Evolutionary conservation across 2,797 vertebrate species (phyloP).

Genomic region (Oophaga sylvatica): DNA sequence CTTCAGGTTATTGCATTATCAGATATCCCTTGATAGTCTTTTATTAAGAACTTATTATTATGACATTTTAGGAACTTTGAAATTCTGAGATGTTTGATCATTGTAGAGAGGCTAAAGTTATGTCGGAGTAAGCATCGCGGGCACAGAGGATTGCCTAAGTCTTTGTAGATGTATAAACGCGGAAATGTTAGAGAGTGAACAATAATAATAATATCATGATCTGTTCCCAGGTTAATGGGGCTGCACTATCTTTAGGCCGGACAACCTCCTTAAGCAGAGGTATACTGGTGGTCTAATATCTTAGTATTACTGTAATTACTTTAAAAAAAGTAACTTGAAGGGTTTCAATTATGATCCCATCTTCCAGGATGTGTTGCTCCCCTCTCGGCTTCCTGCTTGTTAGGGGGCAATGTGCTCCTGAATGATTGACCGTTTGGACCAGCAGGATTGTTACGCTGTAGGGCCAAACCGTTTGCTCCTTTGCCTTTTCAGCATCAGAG

Average conservation of each 20-base stretch:
- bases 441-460: too few species aligned
- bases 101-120: conserved; percentile 18
- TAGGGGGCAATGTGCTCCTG: too few species aligned
- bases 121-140: not conserved
- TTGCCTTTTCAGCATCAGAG: too few species aligned
- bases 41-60: conserved; percentile 16
- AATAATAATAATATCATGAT: not conserved
- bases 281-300: not conserved
- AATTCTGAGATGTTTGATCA: conserved; percentile 23
- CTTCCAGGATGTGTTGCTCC: too few species aligned
- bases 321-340: too few species aligned
- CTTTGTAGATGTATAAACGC: not conserved
- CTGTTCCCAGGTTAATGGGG: not conserved
- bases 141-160: not conserved
- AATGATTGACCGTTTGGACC: too few species aligned
- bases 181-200: not conserved
- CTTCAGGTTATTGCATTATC: conserved; percentile 42
- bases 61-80: conserved; percentile 29
- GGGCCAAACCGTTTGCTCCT: too few species aligned
- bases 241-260: too few species aligned
- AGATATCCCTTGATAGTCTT: not conserved
- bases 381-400: too few species aligned
- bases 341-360: too few species aligned
- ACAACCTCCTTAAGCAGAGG: not conserved
- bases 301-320: not conserved